Conservation (phyloP, 2,888 invertebrate species). For the Macrosiphum euphorbiae region DNA sequence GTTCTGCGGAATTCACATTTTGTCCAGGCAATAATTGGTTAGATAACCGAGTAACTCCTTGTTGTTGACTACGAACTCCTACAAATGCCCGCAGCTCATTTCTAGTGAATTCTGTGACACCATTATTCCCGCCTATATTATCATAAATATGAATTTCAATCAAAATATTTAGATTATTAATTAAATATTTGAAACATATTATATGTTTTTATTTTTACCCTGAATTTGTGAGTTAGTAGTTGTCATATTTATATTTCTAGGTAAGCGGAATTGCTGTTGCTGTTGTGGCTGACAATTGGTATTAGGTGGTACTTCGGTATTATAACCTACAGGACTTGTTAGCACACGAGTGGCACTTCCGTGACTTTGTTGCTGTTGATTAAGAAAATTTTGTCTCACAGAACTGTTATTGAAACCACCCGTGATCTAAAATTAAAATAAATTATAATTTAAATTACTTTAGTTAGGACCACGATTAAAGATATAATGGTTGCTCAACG, state of each 20-base stretch:
- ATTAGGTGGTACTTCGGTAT: conserved; percentile 30
- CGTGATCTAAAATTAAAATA: conserved; percentile 31
- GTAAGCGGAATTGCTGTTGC: conserved; percentile 73
- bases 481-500: too few species aligned
- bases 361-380: conserved; percentile 21
- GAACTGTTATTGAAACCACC: conserved; percentile 49
- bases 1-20: conserved; percentile 76
- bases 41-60: conserved; percentile 70
- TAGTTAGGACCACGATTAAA: too few species aligned
- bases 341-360: conserved; percentile 21
- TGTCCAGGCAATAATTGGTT: conserved; percentile 70
- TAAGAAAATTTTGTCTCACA: conserved; percentile 58
- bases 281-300: conserved; percentile 65
- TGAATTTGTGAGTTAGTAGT: conserved; percentile 75
- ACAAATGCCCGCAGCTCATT: conserved; percentile 92
- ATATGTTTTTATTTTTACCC: conserved; percentile 71
- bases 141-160: neutral
- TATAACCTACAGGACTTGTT: conserved; percentile 52
- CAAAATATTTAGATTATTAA: neutral
- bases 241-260: conserved; percentile 73
- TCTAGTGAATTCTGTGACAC: conserved; percentile 86
- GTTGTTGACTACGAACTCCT: conserved; percentile 81
- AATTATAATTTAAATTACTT: neutral
- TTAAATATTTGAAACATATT: neutral
- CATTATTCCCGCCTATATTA: conserved; percentile 73